These are phyloP conservation scores for Margarornis squamiger DNA, from an alignment of 2,797 vertebrate species.

Conservation along the genomic window DNA sequence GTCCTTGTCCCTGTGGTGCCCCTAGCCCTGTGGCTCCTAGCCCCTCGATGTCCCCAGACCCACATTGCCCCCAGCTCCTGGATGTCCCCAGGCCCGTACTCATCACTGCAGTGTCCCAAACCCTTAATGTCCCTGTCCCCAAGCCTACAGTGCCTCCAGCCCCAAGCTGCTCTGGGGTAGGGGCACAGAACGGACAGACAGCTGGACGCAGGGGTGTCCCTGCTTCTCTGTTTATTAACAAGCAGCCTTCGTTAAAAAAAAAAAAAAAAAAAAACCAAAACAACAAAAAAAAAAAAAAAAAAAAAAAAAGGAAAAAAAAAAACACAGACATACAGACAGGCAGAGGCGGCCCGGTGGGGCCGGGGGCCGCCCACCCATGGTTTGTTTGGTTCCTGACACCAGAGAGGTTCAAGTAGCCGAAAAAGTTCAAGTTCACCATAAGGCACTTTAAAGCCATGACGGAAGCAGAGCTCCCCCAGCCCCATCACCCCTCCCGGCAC, in stretches of 20 bases:
- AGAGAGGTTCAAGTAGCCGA: slow-evolving; percentile 73
- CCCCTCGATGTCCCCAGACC: neutral
- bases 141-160: neutral
- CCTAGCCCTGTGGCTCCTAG: neutral
- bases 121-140: neutral
- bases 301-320: neutral
- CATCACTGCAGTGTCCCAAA: neutral
- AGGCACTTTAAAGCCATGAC: slow-evolving; percentile 61
- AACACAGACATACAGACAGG: slow-evolving; percentile 32
- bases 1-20: neutral
- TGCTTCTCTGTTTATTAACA: slow-evolving; percentile 66
- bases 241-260: slow-evolving; percentile 41
- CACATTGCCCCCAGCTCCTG: neutral
- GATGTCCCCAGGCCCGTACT: neutral
- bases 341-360: neutral
- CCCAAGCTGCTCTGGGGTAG: neutral
- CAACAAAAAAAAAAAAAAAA: neutral
- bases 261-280: slow-evolving; percentile 37
- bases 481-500: slow-evolving; percentile 31
- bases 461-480: slow-evolving; percentile 9
- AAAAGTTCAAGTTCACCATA: slow-evolving; percentile 64
- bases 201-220: neutral
- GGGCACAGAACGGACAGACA: neutral
- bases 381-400: slow-evolving; percentile 61
- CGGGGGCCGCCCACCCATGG: neutral